phyloP scores from a whole-genome alignment of 2,797 vertebrate genomes.

The Zonotrichia albicollis region DNA sequence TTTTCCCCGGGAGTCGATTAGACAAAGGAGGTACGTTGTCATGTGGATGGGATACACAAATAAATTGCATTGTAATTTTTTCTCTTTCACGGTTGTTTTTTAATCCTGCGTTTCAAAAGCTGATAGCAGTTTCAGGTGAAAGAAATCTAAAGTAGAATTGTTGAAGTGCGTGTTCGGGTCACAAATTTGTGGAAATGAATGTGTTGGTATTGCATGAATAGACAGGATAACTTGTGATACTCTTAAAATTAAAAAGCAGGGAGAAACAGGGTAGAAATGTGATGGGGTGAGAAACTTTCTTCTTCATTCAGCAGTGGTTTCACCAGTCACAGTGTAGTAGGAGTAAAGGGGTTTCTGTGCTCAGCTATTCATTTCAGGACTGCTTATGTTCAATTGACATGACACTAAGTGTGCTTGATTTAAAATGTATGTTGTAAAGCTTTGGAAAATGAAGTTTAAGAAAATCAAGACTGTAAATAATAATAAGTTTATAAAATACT shows the following conservation, averaged over 20 bases:
- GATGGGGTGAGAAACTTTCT: neutral
- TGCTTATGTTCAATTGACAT: neutral
- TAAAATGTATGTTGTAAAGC: neutral
- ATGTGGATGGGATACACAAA: neutral
- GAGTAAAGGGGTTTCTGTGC: neutral
- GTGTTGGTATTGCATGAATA: neutral
- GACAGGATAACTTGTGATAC: neutral
- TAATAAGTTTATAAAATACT: neutral
- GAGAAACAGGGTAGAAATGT: neutral
- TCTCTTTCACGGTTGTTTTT: neutral
- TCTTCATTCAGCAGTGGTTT: neutral
- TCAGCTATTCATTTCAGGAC: neutral
- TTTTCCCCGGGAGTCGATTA: neutral
- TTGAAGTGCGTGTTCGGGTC: neutral
- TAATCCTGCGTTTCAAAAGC: neutral
- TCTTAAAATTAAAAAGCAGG: neutral
- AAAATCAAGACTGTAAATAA: constrained; percentile 6
- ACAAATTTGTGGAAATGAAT: neutral
- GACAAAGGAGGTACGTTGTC: constrained; percentile 47
- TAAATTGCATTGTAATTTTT: constrained; percentile 23
- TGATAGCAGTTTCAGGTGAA: neutral
- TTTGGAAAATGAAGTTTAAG: neutral
- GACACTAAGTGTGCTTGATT: neutral
- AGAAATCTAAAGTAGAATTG: neutral
- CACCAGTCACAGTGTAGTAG: neutral